A percentile compares a stretch with the other conserved stretches of the same genome.
These are phyloP conservation scores for Hedya salicella DNA, from an alignment of 2,888 invertebrate genomes.

Conservation along the genomic window DNA sequence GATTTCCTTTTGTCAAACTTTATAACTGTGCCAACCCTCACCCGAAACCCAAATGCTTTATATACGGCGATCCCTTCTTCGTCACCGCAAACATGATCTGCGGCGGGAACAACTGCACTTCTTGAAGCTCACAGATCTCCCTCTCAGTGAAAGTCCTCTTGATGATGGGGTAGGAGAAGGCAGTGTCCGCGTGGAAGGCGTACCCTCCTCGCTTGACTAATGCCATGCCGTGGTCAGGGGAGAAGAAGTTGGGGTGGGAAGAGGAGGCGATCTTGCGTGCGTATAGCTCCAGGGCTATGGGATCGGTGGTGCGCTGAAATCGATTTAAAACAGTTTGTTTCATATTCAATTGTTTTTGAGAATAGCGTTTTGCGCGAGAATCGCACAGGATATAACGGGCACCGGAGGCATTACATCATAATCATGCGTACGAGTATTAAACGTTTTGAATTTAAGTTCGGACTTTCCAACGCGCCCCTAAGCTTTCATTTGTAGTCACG, in stretches of 20 bases:
- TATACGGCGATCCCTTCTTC: conserved; percentile 86
- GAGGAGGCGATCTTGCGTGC: conserved; percentile 81
- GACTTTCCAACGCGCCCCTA: too few relatives aligned
- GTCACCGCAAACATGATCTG: conserved; percentile 85
- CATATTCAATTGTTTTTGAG: too few relatives aligned
- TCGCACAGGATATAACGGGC: too few relatives aligned
- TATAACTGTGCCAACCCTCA: too few relatives aligned
- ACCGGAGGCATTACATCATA: too few relatives aligned
- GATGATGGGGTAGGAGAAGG: conserved; percentile 88
- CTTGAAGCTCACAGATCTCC: conserved; percentile 88
- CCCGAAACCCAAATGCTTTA: conserved; percentile 86
- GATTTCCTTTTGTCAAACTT: too few relatives aligned
- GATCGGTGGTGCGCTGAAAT: conserved; percentile 87
- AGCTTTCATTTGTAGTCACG: too few relatives aligned
- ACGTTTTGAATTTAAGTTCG: too few relatives aligned
- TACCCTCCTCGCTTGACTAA: conserved; percentile 87
- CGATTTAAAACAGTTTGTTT: not conserved
- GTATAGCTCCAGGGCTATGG: conserved; percentile 84
- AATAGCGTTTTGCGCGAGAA: too few relatives aligned
- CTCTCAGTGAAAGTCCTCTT: conserved; percentile 86
- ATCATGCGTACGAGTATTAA: too few relatives aligned
- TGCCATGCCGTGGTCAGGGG: conserved; percentile 83
- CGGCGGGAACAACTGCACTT: conserved; percentile 86
- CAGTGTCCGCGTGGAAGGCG: conserved; percentile 89
- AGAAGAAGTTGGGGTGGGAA: conserved; percentile 75